phyloP scores from a whole-genome alignment of 2,797 vertebrate genomes.

The Enteromius argenteus region DNA sequence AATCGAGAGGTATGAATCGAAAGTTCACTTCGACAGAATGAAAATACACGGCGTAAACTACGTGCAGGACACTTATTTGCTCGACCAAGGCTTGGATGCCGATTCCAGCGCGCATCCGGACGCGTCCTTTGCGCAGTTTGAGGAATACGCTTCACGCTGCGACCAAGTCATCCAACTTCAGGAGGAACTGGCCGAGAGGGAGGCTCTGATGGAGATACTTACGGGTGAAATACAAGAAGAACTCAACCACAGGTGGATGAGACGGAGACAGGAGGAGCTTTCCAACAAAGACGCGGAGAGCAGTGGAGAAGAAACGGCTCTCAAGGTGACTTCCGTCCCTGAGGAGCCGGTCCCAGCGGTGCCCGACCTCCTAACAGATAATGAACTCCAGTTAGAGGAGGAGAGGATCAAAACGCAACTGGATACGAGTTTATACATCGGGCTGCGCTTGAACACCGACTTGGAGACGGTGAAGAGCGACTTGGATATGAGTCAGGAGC shows the following conservation, averaged over 20 bases:
- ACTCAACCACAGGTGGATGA: conserved; percentile 94
- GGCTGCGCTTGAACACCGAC: conserved; percentile 90
- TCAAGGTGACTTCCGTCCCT: conserved; percentile 10
- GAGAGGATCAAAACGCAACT: conserved; percentile 90
- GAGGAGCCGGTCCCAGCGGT: conserved; percentile 21
- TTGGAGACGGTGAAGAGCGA: conserved; percentile 84
- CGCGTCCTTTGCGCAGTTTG: conserved; percentile 73
- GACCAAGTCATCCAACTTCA: conserved; percentile 88
- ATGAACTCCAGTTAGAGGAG: conserved; percentile 83
- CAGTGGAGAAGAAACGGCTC: conserved; percentile 67
- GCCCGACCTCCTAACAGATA: conserved; percentile 69
- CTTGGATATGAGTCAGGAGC: conserved; percentile 84
- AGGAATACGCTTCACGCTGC: conserved; percentile 85
- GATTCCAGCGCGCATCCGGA: conserved; percentile 49
- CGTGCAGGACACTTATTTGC: conserved; percentile 96
- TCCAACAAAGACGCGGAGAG: conserved; percentile 70
- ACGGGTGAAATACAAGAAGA: conserved; percentile 92
- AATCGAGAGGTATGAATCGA: conserved; percentile 92
- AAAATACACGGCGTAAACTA: conserved; percentile 93
- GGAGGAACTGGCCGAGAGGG: conserved; percentile 87
- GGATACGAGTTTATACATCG: conserved; percentile 93
- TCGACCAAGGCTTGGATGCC: conserved; percentile 72
- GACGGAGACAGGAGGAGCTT: conserved; percentile 83
- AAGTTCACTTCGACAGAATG: conserved; percentile 90
- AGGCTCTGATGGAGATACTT: conserved; percentile 88